phyloP scores from a whole-genome alignment of 1,140 invertebrate species.

The Drosophila repleta region DNA sequence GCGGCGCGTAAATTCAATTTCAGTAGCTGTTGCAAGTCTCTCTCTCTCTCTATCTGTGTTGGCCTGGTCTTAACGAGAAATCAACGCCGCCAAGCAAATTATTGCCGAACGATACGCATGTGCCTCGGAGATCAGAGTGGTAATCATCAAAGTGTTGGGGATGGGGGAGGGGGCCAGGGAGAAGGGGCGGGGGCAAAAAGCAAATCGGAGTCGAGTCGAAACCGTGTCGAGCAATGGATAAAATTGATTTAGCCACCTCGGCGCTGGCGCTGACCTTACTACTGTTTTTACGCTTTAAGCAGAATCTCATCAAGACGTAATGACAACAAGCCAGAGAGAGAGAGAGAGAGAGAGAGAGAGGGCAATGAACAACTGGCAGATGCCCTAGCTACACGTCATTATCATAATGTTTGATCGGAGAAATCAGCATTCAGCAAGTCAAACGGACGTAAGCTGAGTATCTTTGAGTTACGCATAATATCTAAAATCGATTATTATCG shows the following conservation, averaged over 20 bases:
- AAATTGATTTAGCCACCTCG: conserved; percentile 82
- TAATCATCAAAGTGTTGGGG: conserved; percentile 50
- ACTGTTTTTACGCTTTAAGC: conserved; percentile 84
- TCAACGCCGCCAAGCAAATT: conserved; percentile 82
- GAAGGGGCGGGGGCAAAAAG: not conserved
- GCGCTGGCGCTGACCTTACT: conserved; percentile 65
- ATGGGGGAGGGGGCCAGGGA: no score
- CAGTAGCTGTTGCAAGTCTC: conserved; percentile 57
- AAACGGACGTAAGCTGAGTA: no score
- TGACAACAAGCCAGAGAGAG: no score
- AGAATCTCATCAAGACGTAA: conserved; percentile 83
- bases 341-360: no score
- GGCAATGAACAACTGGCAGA: not conserved
- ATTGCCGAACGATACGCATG: conserved; percentile 81
- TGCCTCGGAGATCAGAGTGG: conserved; percentile 53
- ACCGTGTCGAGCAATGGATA: conserved; percentile 47
- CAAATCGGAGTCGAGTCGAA: conserved; percentile 22
- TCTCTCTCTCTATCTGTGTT: not conserved
- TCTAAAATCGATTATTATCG: no score
- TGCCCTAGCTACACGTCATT: no score
- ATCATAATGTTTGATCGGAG: no score
- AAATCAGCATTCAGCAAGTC: no score
- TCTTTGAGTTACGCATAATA: no score
- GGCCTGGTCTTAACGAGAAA: conserved; percentile 70
- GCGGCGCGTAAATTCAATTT: conserved; percentile 82